These are phyloP conservation scores for Phoxinus phoxinus DNA, from an alignment of 2,113 vertebrate species.

Conservation along the genomic window DNA sequence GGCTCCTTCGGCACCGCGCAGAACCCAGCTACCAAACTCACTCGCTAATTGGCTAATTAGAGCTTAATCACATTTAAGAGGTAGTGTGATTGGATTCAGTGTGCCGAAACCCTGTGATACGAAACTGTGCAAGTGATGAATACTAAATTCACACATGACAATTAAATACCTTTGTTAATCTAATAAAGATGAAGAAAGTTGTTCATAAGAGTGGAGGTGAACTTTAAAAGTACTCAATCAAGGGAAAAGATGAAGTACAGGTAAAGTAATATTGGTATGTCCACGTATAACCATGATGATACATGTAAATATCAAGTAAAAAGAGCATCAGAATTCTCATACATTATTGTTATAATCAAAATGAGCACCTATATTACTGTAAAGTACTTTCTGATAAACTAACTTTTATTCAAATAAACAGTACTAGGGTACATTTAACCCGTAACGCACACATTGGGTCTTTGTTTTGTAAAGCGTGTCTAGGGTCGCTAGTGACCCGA, in stretches of 20 bases:
- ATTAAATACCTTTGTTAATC: slow-evolving; percentile 50
- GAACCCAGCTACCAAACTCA: slow-evolving; percentile 33
- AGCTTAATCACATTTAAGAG: slow-evolving; percentile 53
- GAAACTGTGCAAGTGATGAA: slow-evolving; percentile 41
- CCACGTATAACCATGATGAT: not conserved
- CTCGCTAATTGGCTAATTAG: slow-evolving; percentile 56
- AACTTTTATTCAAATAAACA: not conserved
- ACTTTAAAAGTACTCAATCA: slow-evolving; percentile 7
- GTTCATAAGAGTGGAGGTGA: not conserved
- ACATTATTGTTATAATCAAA: not conserved
- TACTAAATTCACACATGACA: slow-evolving; percentile 32
- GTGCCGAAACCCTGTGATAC: slow-evolving; percentile 38
- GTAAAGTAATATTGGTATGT: not conserved
- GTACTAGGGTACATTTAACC: no score
- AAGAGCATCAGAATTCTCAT: not conserved
- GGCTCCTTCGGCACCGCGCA: slow-evolving; percentile 2
- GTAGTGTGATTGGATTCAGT: slow-evolving; percentile 50
- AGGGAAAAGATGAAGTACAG: not conserved
- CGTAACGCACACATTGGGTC: no score
- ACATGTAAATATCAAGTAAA: not conserved
- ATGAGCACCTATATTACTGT: not conserved
- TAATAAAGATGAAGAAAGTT: slow-evolving; percentile 47
- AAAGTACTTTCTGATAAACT: not conserved
- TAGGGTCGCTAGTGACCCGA: no score
- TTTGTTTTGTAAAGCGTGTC: no score